phyloP scores from a whole-genome alignment of 23 tunicate species.

The Aplidium turbinatum region DNA sequence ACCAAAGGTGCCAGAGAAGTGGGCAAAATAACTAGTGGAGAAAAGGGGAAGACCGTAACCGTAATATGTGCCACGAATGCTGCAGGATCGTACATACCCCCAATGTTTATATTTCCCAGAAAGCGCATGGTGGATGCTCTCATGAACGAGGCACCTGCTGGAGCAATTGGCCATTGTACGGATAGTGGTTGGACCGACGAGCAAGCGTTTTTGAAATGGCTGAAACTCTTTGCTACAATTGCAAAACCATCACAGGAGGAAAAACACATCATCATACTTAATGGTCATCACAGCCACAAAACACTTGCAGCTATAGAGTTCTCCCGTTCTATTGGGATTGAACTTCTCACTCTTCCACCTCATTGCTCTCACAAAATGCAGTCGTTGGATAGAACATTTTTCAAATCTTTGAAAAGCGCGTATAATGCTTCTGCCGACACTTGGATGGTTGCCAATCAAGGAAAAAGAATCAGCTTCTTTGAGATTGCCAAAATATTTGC shows the following conservation, averaged over 20 bases:
- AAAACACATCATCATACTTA: neutral
- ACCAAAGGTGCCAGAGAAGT: constrained; percentile 2
- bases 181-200: constrained; percentile 22
- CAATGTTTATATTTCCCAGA: constrained; percentile 13
- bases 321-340: constrained; percentile 2
- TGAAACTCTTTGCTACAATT: constrained; percentile 14
- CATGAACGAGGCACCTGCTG: constrained; percentile 19
- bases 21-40: constrained; percentile 23
- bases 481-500: constrained; percentile 17
- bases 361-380: constrained; percentile 17
- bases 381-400: constrained; percentile 6
- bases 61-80: constrained; percentile 18
- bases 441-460: constrained; percentile 7
- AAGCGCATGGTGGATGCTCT: constrained; percentile 8
- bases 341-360: constrained; percentile 2
- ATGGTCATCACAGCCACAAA: constrained; percentile 17
- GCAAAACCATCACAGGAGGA: constrained; percentile 12
- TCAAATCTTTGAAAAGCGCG: constrained; percentile 3
- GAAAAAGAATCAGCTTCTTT: constrained; percentile 5
- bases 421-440: constrained; percentile 9
- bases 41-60: constrained; percentile 19
- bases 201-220: constrained; percentile 4
- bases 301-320: constrained; percentile 9
- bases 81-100: constrained; percentile 5
- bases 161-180: constrained; percentile 17